Percentiles rank a stretch among this genome's conserved stretches.
Conservation (phyloP, 2,113 vertebrate genomes). For the Mugil cephalus region DNA sequence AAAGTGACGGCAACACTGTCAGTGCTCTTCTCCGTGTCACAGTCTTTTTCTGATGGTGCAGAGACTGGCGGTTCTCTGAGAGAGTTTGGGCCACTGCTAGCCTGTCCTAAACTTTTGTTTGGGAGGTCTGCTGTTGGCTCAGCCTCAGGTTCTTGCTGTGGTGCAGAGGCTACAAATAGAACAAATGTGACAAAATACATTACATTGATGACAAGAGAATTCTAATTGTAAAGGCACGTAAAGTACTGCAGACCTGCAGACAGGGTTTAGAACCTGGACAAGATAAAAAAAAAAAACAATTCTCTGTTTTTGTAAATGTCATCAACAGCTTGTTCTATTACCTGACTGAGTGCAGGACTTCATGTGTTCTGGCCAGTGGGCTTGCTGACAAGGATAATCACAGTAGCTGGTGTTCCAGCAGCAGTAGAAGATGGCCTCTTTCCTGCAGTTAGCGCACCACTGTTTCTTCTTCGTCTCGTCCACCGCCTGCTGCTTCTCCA, state of each 20-base stretch:
- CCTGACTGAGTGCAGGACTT: constrained; percentile 99
- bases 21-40: constrained; percentile 88
- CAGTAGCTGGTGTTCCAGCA: constrained; percentile 99
- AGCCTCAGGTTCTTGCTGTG: constrained; percentile 93
- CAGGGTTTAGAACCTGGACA: neutral
- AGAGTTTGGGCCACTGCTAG: constrained; percentile 81
- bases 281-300: neutral
- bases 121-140: constrained; percentile 87
- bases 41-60: constrained; percentile 89
- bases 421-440: constrained; percentile 99
- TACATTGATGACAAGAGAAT: constrained; percentile 13
- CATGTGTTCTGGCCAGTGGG: constrained; percentile 99
- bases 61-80: constrained; percentile 83
- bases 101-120: constrained; percentile 87
- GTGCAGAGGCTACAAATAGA: constrained; percentile 88
- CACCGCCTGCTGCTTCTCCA: constrained; percentile 94
- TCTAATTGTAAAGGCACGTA: neutral
- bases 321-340: constrained; percentile 66
- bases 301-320: neutral
- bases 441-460: constrained; percentile 97
- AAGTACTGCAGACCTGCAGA: neutral
- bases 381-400: constrained; percentile 98
- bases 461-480: constrained; percentile 99
- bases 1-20: constrained; percentile 88
- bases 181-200: constrained; percentile 14